Evolutionary conservation across 2,888 invertebrate species (phyloP), one percentile per base, ranked within the genome.

Genomic region (Rotaria macrura): DNA sequence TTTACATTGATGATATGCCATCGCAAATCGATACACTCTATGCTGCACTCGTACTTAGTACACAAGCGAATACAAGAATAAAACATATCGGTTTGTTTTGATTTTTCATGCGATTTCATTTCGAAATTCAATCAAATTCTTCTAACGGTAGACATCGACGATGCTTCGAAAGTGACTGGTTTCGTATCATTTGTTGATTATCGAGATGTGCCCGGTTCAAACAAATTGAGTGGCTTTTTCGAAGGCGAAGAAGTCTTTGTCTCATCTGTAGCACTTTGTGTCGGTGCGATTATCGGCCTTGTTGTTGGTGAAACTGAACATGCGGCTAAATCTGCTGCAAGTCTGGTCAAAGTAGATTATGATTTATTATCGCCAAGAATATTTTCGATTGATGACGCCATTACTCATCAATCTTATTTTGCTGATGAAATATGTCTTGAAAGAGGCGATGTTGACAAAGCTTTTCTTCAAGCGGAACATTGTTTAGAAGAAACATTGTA

Each of bases 191-290:
- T 49, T 49, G 49, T 49, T 10, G 17, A 9, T 49, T 14, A 49
- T 14, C 10, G 2, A 14, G 49, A 49, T 49, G 49, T 49, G 17
- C 49, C 49, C 2, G 49, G 49, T 49, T 49, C 49, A 10, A 49
- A 49, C 17, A 9, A 49, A 91, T 93, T 96, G 0, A 14, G 10
- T 0, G 92, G 94, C 0, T 93, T 95, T 57, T 92, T 94, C 87
- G 94, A 94, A 87, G 96, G 96, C 88, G 95, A 96, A 90, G 93
- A 94, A 90, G 92, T 96, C 25, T 96, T 96, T 90, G 93, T 93
- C n/a, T 92, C 93, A 25, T 93, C 94, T 86, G 93, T 92, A 89
- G 95, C 95, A 43, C 74, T 52, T 23, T 93, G 94, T 89, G 94
- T 94, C 89, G 89, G 90, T 14, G 90, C 91, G 86, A 88, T 89